Conservation (phyloP, 2,888 invertebrate genomes). For the Orthosia gracilis region DNA sequence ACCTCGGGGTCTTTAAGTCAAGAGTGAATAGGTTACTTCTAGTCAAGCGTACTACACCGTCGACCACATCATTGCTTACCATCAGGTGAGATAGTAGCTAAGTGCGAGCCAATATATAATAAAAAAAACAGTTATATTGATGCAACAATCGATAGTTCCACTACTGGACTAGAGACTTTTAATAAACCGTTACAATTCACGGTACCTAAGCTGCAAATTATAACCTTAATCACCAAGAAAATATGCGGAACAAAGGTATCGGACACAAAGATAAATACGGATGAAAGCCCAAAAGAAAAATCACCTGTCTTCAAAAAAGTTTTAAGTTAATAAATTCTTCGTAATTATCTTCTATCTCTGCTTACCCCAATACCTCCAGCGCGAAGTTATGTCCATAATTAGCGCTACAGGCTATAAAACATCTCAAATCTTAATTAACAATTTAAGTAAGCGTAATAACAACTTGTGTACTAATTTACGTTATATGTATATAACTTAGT, state of each 20-base stretch:
- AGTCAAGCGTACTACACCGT: too few species aligned
- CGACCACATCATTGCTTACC: too few species aligned
- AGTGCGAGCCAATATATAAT: too few species aligned
- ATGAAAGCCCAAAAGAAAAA: conserved; percentile 19
- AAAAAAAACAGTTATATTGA: background rate
- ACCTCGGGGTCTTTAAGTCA: too few species aligned
- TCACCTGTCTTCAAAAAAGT: background rate
- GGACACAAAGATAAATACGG: background rate
- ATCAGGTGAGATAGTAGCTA: too few species aligned
- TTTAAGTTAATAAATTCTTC: conserved; percentile 7
- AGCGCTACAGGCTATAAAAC: conserved; percentile 32
- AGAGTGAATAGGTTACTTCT: too few species aligned
- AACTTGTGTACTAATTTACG: conserved; percentile 40
- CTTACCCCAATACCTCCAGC: conserved; percentile 24
- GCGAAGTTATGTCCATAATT: conserved; percentile 47
- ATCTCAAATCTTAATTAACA: conserved; percentile 52
- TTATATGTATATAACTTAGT: conserved; percentile 31
- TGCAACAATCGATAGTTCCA: conserved; percentile 18
- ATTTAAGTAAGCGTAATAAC: conserved; percentile 32
- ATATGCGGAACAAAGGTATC: conserved; percentile 20
- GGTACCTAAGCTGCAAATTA: background rate
- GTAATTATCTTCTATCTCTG: conserved; percentile 31
- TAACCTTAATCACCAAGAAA: conserved; percentile 1
- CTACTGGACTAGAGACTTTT: background rate
- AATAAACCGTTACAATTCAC: conserved; percentile 12